Evolutionary conservation across 2,113 vertebrate genomes (phyloP).

Genomic region (Benitochromis conjunctus): DNA sequence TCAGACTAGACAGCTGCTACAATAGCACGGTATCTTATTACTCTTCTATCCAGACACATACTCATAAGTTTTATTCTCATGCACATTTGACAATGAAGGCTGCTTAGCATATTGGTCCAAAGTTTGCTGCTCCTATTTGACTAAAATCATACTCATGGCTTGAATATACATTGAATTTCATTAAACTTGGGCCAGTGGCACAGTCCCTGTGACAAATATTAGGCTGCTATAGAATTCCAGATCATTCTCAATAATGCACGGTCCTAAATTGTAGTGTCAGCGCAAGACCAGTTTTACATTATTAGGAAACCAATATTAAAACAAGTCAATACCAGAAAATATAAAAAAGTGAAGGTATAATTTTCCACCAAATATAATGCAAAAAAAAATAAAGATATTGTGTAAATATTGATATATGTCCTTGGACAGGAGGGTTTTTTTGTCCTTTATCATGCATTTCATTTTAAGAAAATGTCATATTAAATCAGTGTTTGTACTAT

Average conservation of each 20-base stretch:
- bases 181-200: conserved; percentile 22
- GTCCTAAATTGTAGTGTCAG: not conserved
- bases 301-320: conserved; percentile 1
- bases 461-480: conserved; percentile 72
- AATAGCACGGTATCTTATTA: conserved; percentile 16
- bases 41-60: conserved; percentile 18
- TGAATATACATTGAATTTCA: conserved; percentile 21
- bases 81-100: conserved; percentile 50
- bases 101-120: conserved; percentile 46
- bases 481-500: conserved; percentile 84
- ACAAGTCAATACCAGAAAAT: conserved; percentile 6
- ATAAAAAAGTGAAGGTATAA: conserved; percentile 32
- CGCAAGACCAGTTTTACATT: not conserved
- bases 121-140: conserved; percentile 44
- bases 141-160: conserved; percentile 13
- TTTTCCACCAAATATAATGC: conserved; percentile 36
- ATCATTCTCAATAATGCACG: not conserved
- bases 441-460: conserved; percentile 52
- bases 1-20: conserved; percentile 45
- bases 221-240: conserved; percentile 49
- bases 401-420: conserved; percentile 54
- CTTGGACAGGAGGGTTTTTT: conserved; percentile 9
- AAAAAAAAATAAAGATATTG: not conserved
- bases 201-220: conserved; percentile 15
- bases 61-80: conserved; percentile 22